Percentiles rank a stretch among this genome's conserved stretches.
phyloP scores from a whole-genome alignment of 2,113 vertebrate genomes.

The Thinocorus orbignyianus region DNA sequence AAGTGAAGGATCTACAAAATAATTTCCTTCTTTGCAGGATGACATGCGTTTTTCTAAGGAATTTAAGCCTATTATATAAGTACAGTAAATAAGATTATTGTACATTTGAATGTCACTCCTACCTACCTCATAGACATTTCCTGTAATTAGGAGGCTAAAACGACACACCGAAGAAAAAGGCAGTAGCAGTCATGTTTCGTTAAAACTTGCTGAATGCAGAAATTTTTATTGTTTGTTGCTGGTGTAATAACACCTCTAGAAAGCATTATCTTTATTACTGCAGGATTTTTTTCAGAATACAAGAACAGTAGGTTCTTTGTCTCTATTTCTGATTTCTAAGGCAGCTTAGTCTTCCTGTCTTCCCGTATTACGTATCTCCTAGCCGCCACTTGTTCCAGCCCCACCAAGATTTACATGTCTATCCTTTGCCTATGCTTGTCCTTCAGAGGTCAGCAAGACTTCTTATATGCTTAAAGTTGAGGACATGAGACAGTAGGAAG shows the following conservation, averaged over 20 bases:
- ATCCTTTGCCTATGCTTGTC: background rate
- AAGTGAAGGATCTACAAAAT: background rate
- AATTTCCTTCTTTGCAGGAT: background rate
- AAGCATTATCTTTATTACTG: background rate
- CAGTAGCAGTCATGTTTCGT: background rate
- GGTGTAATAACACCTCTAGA: background rate
- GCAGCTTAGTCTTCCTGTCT: background rate
- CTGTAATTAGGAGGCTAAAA: conserved; percentile 27
- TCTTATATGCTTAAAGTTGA: background rate
- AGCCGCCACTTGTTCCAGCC: background rate
- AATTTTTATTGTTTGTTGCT: background rate
- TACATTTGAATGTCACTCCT: background rate
- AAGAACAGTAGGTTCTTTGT: background rate
- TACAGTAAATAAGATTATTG: conserved; percentile 30
- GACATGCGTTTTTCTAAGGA: background rate
- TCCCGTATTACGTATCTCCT: background rate
- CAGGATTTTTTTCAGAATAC: background rate
- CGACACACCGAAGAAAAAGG: background rate
- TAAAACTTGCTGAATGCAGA: background rate
- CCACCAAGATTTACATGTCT: background rate
- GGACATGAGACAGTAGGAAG: background rate
- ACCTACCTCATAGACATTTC: conserved; percentile 12
- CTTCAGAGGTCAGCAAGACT: conserved; percentile 14
- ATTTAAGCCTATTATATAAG: conserved; percentile 42
- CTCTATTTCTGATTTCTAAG: background rate